Conservation (phyloP, 1,140 invertebrate species). For the Drosophila rhopaloa region DNA sequence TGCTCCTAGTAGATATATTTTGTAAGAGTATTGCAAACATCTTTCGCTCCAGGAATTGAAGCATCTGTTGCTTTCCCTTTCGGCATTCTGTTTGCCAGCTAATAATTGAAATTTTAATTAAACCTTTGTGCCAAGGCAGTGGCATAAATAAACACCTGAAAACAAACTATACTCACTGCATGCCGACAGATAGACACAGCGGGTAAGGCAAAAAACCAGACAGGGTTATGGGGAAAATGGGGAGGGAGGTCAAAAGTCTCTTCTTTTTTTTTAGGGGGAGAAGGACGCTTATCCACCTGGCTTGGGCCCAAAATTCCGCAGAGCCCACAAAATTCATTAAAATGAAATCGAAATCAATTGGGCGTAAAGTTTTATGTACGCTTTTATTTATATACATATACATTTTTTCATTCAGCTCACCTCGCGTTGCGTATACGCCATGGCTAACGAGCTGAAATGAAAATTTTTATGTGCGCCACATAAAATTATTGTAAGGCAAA, state of each 20-base stretch:
- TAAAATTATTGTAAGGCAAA: slow-evolving; percentile 61
- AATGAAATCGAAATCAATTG: slow-evolving; percentile 70
- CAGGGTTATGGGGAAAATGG: background rate
- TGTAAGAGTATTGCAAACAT: background rate
- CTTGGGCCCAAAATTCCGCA: slow-evolving; percentile 33
- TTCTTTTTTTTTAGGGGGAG: background rate
- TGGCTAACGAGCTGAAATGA: slow-evolving; percentile 63
- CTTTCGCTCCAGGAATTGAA: background rate
- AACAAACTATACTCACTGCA: slow-evolving; percentile 12
- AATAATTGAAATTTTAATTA: slow-evolving; percentile 78
- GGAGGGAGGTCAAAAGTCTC: too few species aligned
- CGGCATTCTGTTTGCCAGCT: slow-evolving; percentile 48
- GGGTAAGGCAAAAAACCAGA: background rate
- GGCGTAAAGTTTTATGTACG: slow-evolving; percentile 51
- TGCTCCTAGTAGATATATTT: too few species aligned
- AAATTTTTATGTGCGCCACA: slow-evolving; percentile 54
- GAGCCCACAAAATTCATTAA: slow-evolving; percentile 65
- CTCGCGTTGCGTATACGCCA: slow-evolving; percentile 46
- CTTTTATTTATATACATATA: slow-evolving; percentile 22
- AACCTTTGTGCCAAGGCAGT: slow-evolving; percentile 48
- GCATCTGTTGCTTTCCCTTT: background rate
- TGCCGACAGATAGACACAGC: background rate
- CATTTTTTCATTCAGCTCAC: slow-evolving; percentile 3
- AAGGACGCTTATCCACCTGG: slow-evolving; percentile 4
- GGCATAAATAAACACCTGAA: slow-evolving; percentile 65